Evolutionary conservation across 2,113 vertebrate species (phyloP).

Genomic region (Eupsittula cactorum): DNA sequence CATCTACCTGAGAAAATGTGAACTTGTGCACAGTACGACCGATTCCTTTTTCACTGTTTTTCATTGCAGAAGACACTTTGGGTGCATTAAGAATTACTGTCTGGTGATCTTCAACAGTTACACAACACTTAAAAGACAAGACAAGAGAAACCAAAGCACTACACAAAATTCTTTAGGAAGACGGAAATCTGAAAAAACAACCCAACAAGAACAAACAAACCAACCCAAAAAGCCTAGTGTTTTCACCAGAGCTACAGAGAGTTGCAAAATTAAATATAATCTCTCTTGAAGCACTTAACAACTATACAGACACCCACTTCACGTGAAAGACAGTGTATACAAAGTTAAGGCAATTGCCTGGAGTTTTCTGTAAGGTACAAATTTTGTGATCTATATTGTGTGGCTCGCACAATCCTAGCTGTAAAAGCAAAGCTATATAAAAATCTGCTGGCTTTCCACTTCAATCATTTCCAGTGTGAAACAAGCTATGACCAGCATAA

Average conservation of each 20-base stretch:
- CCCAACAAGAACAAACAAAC: background rate
- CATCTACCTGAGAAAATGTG: constrained; percentile 82
- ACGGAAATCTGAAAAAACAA: background rate
- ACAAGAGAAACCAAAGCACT: background rate
- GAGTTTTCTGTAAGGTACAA: background rate
- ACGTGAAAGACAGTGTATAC: background rate
- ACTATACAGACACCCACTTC: background rate
- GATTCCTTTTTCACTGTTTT: constrained; percentile 84
- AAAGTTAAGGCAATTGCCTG: background rate
- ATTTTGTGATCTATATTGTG: background rate
- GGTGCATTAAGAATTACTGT: constrained; percentile 81
- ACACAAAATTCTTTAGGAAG: background rate
- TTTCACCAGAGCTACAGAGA: background rate
- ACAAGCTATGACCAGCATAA: background rate
- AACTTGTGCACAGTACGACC: constrained; percentile 83
- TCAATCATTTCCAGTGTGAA: background rate
- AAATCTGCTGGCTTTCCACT: background rate
- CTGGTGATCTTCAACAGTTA: constrained; percentile 81
- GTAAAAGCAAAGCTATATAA: background rate
- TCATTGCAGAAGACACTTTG: constrained; percentile 84
- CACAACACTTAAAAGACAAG: constrained; percentile 75
- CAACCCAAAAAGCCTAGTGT: background rate
- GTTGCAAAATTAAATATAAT: background rate
- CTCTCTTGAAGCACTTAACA: background rate
- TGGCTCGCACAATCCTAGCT: background rate